Percentiles rank a stretch among this genome's conserved stretches.
Evolutionary conservation across 2,797 vertebrate species (phyloP).

Genomic region (Gymnoscopelus microlampas): DNA sequence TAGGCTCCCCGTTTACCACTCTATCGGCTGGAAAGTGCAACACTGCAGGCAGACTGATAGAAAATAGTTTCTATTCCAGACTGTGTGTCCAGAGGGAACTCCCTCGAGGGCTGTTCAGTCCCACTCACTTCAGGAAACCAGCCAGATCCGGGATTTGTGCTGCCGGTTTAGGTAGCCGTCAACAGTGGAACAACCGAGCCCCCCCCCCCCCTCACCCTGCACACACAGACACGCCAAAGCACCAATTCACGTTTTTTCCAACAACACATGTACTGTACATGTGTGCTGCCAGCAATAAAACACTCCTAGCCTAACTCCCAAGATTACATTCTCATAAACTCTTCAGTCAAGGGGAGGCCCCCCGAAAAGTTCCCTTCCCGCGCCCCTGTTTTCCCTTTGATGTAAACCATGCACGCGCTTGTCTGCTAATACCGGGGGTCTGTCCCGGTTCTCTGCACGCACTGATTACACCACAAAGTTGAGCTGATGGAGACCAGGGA

Average conservation of each 20-base stretch:
- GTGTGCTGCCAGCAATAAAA: neutral
- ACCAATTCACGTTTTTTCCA: neutral
- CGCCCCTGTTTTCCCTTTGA: conserved; percentile 45
- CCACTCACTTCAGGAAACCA: conserved; percentile 51
- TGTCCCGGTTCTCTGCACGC: conserved; percentile 24
- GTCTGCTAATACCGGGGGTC: conserved; percentile 37
- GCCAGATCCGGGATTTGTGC: conserved; percentile 40
- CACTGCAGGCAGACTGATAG: conserved; percentile 42
- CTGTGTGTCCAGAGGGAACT: conserved; percentile 34
- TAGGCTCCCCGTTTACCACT: neutral
- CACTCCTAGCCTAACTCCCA: neutral
- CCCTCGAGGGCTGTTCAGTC: conserved; percentile 17
- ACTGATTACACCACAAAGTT: conserved; percentile 43
- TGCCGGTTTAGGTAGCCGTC: conserved; percentile 16
- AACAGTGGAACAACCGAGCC: conserved; percentile 22
- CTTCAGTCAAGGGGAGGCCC: neutral
- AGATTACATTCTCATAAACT: conserved; percentile 25
- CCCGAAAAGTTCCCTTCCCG: neutral
- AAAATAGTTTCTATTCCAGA: conserved; percentile 63
- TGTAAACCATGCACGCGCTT: conserved; percentile 7
- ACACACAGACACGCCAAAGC: conserved; percentile 1
- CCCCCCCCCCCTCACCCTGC: neutral
- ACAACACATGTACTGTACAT: neutral
- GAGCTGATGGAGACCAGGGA: conserved; percentile 27
- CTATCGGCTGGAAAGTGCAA: conserved; percentile 53